These are phyloP conservation scores for Branchinecta lindahli DNA, from an alignment of 1,140 invertebrate genomes.

Conservation along the genomic window DNA sequence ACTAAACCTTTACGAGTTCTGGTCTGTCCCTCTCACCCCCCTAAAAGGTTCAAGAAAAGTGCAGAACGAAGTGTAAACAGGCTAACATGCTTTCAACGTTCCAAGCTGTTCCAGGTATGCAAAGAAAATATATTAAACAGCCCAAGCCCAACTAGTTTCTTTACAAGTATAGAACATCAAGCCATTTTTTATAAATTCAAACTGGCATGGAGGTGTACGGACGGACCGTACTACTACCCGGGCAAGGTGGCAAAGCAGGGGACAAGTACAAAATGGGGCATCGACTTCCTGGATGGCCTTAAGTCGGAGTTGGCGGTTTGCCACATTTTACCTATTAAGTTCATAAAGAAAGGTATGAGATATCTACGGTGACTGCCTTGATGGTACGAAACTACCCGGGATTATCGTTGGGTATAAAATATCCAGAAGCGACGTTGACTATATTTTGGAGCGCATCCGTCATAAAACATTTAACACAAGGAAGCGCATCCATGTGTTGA, in stretches of 20 bases:
- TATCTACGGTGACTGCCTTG: not conserved
- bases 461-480: too few relatives aligned
- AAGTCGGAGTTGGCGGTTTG: not conserved
- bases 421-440: not conserved
- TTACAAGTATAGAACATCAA: not conserved
- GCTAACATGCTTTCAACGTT: not conserved
- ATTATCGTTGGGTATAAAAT: not conserved
- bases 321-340: not conserved
- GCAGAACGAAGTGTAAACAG: not conserved
- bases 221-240: not conserved
- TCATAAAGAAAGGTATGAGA: not conserved
- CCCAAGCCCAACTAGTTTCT: not conserved
- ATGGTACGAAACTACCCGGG: not conserved
- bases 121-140: not conserved
- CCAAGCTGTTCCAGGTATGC: not conserved
- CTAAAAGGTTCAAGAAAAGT: not conserved
- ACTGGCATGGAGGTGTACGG: not conserved
- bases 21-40: not conserved
- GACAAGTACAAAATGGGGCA: not conserved
- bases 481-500: too few relatives aligned
- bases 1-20: not conserved
- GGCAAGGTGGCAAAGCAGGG: not conserved
- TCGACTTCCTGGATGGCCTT: not conserved
- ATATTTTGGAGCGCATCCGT: not conserved
- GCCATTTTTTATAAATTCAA: not conserved